Percentiles rank a stretch among this genome's conserved stretches.
Evolutionary conservation across 2,888 invertebrate species (phyloP).

Genomic region (Rugalucina vietnamica): DNA sequence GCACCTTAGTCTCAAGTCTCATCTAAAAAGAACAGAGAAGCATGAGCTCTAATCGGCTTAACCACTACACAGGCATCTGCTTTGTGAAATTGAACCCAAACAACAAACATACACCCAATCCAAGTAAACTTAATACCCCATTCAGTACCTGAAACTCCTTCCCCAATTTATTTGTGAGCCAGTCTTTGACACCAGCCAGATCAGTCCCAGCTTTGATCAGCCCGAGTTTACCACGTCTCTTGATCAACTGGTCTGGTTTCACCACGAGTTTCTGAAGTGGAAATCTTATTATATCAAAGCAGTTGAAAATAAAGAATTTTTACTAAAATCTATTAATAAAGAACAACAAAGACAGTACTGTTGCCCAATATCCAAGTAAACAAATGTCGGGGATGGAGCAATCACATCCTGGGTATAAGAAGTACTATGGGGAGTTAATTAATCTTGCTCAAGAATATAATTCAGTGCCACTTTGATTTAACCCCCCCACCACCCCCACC

Average conservation of each 20-base stretch:
- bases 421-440: no score
- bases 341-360: not conserved
- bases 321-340: not conserved
- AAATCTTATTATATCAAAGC: no score
- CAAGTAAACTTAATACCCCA: no score
- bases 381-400: not conserved
- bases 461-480: no score
- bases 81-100: no score
- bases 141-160: constrained; percentile 92
- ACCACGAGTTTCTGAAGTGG: constrained; percentile 92
- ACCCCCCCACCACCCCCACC: no score
- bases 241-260: constrained; percentile 99
- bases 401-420: no score
- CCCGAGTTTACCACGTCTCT: constrained; percentile 98
- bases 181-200: constrained; percentile 91
- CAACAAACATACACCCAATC: no score
- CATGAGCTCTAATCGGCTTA: no score
- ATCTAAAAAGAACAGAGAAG: not conserved
- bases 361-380: no score
- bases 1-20: not conserved
- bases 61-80: no score
- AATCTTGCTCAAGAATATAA: no score
- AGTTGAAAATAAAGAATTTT: not conserved
- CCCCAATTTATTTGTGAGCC: constrained; percentile 93
- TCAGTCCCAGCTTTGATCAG: constrained; percentile 97